Base-by-base conservation (phyloP, 2,113 vertebrate genomes). In the Bubo scandiacus region DNA sequence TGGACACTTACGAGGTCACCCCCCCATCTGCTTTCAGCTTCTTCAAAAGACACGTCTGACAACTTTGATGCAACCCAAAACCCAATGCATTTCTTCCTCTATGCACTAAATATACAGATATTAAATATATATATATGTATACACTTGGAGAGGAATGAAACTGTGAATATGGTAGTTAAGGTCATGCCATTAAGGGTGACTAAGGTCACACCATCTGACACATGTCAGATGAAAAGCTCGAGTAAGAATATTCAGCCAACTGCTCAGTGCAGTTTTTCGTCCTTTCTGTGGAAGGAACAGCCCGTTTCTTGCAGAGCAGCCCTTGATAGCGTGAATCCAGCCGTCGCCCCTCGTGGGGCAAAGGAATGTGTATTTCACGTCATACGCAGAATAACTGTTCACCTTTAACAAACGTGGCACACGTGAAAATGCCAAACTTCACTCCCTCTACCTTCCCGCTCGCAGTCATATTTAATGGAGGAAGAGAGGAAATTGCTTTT, bases 121-220 rank as follows among this genome's bases (percentile, higher is more conserved):
- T 45, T 18, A 43, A 43, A 43, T 43, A 43, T 43, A 43, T 75
- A 32, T 30, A 79, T 45, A 36, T 43, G 18, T 30, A 36, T 1
- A 22, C 34, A 15, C 86, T 81, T 5, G 34, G 71, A 96, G 92
- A 86, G 54, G 88, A 80, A 71, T 25, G 45, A 16, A 83, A 34
- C 83, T 70, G 85, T 15, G 86, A 43, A 15, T 52, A 22, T 54
- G 88, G 88, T 27, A 62, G 62, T 7, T 47, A 11, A 68, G 96
- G 94, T 91, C 95, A 21, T 2, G 78, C 68, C 73, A 17, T 93
- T 54, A 21, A 25, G 94, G 90, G 87, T 71, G 88, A n/a, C 49
- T 54, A 16, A 92, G 92, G 96, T 96, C 92, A 82, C 74, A 49
- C 79, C 79, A 86, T 92, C 79, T 93, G 95, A 94, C 95, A 93